phyloP scores from a whole-genome alignment of 92 coral and sea anemone genomes.

The Epizoanthus illoricatus region DNA sequence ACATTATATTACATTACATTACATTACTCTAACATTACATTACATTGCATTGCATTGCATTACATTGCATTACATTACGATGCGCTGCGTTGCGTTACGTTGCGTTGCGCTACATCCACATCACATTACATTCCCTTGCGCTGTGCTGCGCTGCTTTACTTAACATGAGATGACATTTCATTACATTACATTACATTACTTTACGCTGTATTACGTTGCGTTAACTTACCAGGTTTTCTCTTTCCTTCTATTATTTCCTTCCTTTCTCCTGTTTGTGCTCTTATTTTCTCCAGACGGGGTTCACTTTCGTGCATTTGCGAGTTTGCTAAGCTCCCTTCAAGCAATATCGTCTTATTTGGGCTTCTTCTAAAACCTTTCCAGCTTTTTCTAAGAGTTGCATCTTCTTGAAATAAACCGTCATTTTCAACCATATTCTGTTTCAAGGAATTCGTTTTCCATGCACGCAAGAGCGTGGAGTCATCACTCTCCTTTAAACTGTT shows the following conservation, averaged over 20 bases:
- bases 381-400: not conserved
- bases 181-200: not conserved
- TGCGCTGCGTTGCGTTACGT: not conserved
- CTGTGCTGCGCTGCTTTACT: not conserved
- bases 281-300: not conserved
- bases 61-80: not conserved
- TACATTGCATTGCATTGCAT: not conserved
- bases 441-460: constrained; percentile 6
- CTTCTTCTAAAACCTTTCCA: not conserved
- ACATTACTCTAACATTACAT: not conserved
- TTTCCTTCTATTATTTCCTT: constrained; percentile 20
- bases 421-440: not conserved
- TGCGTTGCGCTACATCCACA: not conserved
- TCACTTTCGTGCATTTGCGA: not conserved
- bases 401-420: not conserved
- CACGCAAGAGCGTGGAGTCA: not conserved
- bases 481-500: not conserved
- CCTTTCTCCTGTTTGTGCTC: not conserved
- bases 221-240: not conserved
- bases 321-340: not conserved
- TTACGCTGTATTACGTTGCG: not conserved
- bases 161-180: not conserved
- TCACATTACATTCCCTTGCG: not conserved
- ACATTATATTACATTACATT: too few relatives aligned
- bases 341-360: not conserved